Conservation (phyloP, 1,140 invertebrate genomes). For the Pantala flavescens region DNA sequence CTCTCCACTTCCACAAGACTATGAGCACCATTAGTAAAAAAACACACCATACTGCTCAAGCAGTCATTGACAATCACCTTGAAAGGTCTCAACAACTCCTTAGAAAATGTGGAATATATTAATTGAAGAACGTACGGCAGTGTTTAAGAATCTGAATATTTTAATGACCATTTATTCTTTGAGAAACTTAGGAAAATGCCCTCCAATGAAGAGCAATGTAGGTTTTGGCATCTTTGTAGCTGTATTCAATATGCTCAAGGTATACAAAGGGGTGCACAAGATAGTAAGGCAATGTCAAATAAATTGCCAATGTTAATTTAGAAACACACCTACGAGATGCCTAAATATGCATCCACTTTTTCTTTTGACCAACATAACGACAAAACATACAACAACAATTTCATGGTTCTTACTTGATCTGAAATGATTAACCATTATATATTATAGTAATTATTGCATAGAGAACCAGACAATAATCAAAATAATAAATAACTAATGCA, state of each 20-base stretch:
- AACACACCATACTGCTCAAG: not conserved
- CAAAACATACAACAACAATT: conserved; percentile 10
- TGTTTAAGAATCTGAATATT: not conserved
- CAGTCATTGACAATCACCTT: not conserved
- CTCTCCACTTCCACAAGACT: not conserved
- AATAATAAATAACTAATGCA: conserved; percentile 8
- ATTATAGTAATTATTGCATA: conserved; percentile 4
- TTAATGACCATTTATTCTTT: conserved; percentile 4
- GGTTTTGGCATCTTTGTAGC: conserved; percentile 3
- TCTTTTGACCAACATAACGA: conserved; percentile 5
- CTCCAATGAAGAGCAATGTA: not conserved
- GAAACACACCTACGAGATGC: not conserved
- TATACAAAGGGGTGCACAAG: conserved; percentile 5
- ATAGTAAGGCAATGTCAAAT: conserved; percentile 7
- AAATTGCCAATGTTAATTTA: conserved; percentile 4
- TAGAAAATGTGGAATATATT: not conserved
- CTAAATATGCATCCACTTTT: not conserved
- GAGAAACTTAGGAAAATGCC: conserved; percentile 1
- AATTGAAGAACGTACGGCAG: not conserved
- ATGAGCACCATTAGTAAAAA: conserved; percentile 6
- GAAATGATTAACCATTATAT: conserved; percentile 4
- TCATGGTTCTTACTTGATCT: not conserved
- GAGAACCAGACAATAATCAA: not conserved
- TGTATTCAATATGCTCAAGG: not conserved
- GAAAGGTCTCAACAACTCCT: conserved; percentile 4